Evolutionary conservation across 2,113 vertebrate genomes (phyloP).

Genomic region (Lota lota): DNA sequence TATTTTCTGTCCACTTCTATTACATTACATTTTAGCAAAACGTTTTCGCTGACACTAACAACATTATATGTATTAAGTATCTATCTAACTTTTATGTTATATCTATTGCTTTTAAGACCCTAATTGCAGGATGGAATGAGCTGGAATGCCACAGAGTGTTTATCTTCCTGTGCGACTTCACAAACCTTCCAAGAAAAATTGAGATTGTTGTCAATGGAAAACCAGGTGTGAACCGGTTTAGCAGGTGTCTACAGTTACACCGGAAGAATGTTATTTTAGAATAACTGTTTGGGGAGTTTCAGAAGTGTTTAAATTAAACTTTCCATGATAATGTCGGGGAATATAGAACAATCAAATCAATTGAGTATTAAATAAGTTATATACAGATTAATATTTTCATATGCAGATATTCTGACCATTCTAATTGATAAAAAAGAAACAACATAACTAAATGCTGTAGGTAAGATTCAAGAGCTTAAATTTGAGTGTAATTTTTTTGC

Average conservation of each 20-base stretch:
- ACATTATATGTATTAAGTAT: background rate
- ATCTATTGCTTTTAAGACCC: slow-evolving; percentile 63
- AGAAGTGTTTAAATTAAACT: background rate
- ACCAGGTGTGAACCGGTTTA: slow-evolving; percentile 69
- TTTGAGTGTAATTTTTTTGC: too few species aligned
- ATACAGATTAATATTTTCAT: too few species aligned
- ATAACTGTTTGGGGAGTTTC: background rate
- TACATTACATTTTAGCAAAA: background rate
- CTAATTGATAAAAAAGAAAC: too few species aligned
- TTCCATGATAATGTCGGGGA: too few species aligned
- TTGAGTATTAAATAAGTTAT: too few species aligned
- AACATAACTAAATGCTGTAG: too few species aligned
- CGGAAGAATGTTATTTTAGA: background rate
- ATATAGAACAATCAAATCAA: too few species aligned
- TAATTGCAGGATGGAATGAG: slow-evolving; percentile 90
- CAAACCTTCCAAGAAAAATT: slow-evolving; percentile 74
- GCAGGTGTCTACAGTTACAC: too few species aligned
- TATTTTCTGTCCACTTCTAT: background rate
- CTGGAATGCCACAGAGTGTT: slow-evolving; percentile 86
- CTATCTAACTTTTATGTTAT: background rate
- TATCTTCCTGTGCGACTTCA: slow-evolving; percentile 80
- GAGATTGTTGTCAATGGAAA: slow-evolving; percentile 75
- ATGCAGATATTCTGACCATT: too few species aligned
- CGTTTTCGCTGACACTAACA: background rate
- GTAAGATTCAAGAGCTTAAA: too few species aligned